phyloP scores from a whole-genome alignment of 2,888 invertebrate species.

The Eristalis pertinax region DNA sequence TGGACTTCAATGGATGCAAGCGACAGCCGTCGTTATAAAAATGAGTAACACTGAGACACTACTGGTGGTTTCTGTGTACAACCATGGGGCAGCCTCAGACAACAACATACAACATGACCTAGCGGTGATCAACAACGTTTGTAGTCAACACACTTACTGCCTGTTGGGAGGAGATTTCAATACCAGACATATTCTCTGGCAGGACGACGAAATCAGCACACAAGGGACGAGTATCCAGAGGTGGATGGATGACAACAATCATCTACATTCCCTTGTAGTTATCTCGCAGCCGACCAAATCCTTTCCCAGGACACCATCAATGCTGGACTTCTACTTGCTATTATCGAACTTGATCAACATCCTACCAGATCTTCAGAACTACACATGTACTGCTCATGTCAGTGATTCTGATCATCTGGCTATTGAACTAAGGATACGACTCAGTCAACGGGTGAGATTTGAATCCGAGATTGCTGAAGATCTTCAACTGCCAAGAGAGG shows the following conservation, averaged over 20 bases:
- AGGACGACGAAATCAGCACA: no score
- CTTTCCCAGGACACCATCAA: not conserved
- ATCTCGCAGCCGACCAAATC: not conserved
- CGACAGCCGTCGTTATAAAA: not conserved
- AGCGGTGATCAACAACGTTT: not conserved
- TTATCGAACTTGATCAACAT: not conserved
- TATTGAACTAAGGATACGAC: not conserved
- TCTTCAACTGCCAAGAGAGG: not conserved
- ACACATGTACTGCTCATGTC: no score
- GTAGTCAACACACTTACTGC: no score
- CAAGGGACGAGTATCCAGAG: not conserved
- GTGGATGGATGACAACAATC: not conserved
- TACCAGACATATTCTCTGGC: no score
- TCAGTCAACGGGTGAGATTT: no score
- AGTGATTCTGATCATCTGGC: no score
- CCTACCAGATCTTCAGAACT: not conserved
- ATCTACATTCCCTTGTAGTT: not conserved
- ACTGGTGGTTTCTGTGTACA: not conserved
- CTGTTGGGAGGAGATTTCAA: no score
- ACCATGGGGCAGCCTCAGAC: not conserved
- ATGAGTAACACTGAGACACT: not conserved
- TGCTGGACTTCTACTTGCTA: not conserved
- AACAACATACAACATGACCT: not conserved
- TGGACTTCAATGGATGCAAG: no score
- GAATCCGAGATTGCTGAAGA: no score